These are phyloP conservation scores for Cossypha dichroa DNA, from an alignment of 2,797 vertebrate species.

Conservation along the genomic window DNA sequence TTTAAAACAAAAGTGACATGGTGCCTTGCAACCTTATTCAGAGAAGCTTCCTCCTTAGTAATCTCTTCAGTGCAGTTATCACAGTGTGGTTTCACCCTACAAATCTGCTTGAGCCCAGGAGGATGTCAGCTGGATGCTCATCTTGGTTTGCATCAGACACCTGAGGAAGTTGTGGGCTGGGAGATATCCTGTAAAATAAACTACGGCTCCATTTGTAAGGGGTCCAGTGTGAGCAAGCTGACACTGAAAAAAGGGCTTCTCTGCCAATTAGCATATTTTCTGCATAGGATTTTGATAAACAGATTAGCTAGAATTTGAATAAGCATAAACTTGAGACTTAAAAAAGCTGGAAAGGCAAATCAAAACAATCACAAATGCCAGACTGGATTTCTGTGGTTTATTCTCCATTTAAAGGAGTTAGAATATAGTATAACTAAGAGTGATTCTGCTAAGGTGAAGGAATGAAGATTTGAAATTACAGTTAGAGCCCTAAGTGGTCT, in stretches of 20 bases:
- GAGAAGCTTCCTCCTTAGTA: constrained; percentile 13
- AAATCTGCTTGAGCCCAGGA: neutral
- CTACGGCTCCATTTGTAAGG: neutral
- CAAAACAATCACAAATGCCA: neutral
- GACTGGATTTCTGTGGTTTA: neutral
- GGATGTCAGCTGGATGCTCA: neutral
- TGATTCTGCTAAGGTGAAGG: neutral
- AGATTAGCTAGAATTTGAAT: constrained; percentile 2
- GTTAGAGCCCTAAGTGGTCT: neutral
- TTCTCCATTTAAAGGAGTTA: neutral
- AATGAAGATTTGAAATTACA: neutral
- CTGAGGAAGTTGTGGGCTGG: constrained; percentile 30
- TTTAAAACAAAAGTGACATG: neutral
- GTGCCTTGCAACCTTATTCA: neutral
- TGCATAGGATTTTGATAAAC: neutral
- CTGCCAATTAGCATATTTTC: neutral
- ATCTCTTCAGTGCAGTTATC: constrained; percentile 35
- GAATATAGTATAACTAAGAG: neutral
- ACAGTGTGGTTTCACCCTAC: neutral
- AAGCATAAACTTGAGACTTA: neutral
- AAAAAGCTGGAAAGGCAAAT: neutral
- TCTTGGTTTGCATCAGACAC: neutral
- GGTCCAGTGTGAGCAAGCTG: neutral
- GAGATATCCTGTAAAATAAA: constrained; percentile 16
- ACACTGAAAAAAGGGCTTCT: neutral